Base-by-base conservation (phyloP, 2,888 invertebrate genomes). In the Hypsopygia costalis region DNA sequence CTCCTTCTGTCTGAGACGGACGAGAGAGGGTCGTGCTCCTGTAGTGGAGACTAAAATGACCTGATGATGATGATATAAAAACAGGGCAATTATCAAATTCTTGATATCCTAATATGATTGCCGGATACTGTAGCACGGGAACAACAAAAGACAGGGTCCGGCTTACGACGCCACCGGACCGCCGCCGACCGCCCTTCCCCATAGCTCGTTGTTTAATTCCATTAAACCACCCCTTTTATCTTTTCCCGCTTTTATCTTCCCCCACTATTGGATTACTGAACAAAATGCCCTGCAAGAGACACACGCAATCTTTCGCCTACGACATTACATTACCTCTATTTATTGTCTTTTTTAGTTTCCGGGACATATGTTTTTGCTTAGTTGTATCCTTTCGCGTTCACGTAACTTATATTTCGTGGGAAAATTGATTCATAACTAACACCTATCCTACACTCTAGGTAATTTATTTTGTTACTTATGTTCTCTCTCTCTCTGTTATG, bases 201-300 rank as follows among this genome's bases (percentile, higher is more conserved):
- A 62, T 72, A 10, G 27, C 32, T 10, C 20, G 70, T 78, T 83
- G 81, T 85, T 86, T 88, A 85, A 88, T 87, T 85, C 86, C 86
- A 87, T 86, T 87, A 87, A 81, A 83, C 74, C 82, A 82, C 82
- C 81, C 85, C 81, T 85, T 85, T 81, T 85, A 81, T 85, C 82
- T 83, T 79, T 79, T 73, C 74, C 47, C 78, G 76, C 80, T 82
- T 83, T 82, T 86, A 85, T 85, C 81, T 81, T 77, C 69, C 68
- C 76, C 74, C 74, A 76, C 81, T 83, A 86, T 85, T 81, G 81
- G 81, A 86, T 86, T 86, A 81, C 81, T 64, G 71, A 75, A 78
- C 81, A 76, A 80, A 82, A 82, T 81, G 75, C 79, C 81, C 71
- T 71, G 77, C 77, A 80, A 76, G 73, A 79, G 81, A 81, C 79